Percentiles rank a stretch among this genome's conserved stretches.
Conservation (phyloP, 2,888 invertebrate genomes). For the Pandemis heparana region DNA sequence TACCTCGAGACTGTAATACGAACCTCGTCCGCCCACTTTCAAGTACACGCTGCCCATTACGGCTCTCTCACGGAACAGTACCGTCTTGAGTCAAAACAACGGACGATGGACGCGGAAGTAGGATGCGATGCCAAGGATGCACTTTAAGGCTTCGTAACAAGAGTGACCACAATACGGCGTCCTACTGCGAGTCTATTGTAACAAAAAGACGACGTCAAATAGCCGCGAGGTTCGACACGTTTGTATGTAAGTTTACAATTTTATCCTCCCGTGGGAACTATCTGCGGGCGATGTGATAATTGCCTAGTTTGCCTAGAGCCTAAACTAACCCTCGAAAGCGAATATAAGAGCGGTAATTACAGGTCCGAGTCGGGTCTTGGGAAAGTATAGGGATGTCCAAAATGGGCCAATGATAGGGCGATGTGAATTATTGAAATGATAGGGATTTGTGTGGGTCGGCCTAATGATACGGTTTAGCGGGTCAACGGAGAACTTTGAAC, state of each 20-base stretch:
- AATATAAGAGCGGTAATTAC: slow-evolving; percentile 76
- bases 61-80: slow-evolving; percentile 42
- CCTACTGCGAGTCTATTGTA: slow-evolving; percentile 64
- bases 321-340: slow-evolving; percentile 68
- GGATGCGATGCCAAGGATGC: slow-evolving; percentile 56
- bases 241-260: slow-evolving; percentile 76
- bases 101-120: slow-evolving; percentile 57
- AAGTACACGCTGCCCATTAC: slow-evolving; percentile 56
- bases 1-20: slow-evolving; percentile 68
- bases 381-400: slow-evolving; percentile 62
- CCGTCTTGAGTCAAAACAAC: slow-evolving; percentile 46
- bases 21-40: slow-evolving; percentile 63
- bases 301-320: slow-evolving; percentile 78
- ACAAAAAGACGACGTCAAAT: slow-evolving; percentile 67
- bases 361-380: slow-evolving; percentile 54
- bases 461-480: slow-evolving; percentile 65
- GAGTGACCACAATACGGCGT: slow-evolving; percentile 65
- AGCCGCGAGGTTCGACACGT: slow-evolving; percentile 75
- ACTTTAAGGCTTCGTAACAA: slow-evolving; percentile 71
- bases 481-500: slow-evolving; percentile 53
- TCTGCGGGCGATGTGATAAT: slow-evolving; percentile 79
- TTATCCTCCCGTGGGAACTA: slow-evolving; percentile 80
- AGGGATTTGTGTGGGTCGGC: slow-evolving; percentile 58
- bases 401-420: slow-evolving; percentile 55
- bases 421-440: slow-evolving; percentile 69